Evolutionary conservation across 2,888 invertebrate species (phyloP), one percentile per base, ranked within the genome.

Genomic region (Gnatocerus cornutus): DNA sequence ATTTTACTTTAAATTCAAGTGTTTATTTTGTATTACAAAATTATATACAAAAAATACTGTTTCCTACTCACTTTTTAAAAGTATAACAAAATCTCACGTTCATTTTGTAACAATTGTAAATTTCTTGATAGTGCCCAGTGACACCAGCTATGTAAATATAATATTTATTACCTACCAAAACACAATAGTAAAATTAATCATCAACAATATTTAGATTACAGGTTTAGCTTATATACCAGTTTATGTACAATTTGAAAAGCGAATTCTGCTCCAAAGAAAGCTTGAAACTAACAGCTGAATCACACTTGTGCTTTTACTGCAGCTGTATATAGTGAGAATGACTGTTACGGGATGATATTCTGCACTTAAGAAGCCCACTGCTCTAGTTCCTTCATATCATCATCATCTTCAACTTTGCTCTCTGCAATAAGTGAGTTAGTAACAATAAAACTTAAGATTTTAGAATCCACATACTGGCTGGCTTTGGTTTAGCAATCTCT

Each of bases 381-480:
- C 81, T 91, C 88, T 69, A 93, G 85, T 84, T 92, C 91, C 82
- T 91, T 92, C 88, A 93, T 89, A 77, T 91, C 92, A 59, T 92
- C 91, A 78, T 93, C 93, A 73, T 90, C 90, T 75, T 90, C 91
- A 41, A 87, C 87, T 76, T 84, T 85, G 16, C 46, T 53, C 48
- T 70, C 69, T 69, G 50, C 9, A 68, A 61, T 30, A 33, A 33
- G 6, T 33, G 2, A 4, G 33, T n/a, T 4, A 33, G n/a, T 9
- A 13, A 13, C 3, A 33, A 45, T 33, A 29, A 33, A 3, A 10
- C 21, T 21, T 21, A 3, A 21, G 1, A 21, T 21, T 21, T 21
- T 10, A 55, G 12, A 33, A 55, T 37, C 1, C 21, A 67, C 62
- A 12, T 45, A 70, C 70, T 71, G 13, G 63, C 58, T 53, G 48